Evolutionary conservation across 2,797 vertebrate species (phyloP), one percentile per base, ranked within the genome.

Genomic region (Astyanax mexicanus): DNA sequence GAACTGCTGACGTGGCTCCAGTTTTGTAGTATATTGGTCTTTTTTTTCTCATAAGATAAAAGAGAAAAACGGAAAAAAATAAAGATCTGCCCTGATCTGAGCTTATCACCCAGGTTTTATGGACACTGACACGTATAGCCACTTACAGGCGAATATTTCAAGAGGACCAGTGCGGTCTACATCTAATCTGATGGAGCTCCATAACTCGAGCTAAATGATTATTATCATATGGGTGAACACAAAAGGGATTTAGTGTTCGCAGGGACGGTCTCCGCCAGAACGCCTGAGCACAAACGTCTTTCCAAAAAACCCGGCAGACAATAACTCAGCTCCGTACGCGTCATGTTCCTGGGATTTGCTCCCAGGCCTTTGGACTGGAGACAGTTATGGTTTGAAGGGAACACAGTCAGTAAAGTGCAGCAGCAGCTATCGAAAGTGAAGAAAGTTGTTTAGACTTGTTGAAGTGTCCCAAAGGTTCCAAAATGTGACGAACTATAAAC

Each of bases 101-200:
- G 44, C 42, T 52, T 72, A 52, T 51, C 37, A 35, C 9, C 49
- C 1, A 9, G 11, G 11, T 65, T 80, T 70, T 73, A 74, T 23
- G 57, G 72, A 75, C 60, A 40, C 37, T 68, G 72, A 78, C 60
- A 82, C 17, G 25, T 51, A 64, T 60, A 25, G 42, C 40, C 38
- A 49, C 80, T 80, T 74, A 54, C 65, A 76, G 57, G 71, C 38
- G 70, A 69, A 76, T 76, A 70, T 80, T 80, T 77, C 44, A 72
- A 23, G 68, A 61, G 21, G 44, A 69, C 66, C 38, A 47, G 13
- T 21, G 67, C 47, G 57, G 51, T 65, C 37, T 73, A 45, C 49
- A 67, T 65, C 32, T 60, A 71, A 75, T 72, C 38, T 54, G 73
- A 75, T 69, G 75, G 61, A 21, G 51, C 29, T 45, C 69, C 23